Evolutionary conservation across 2,113 vertebrate genomes (phyloP), one percentile per base, ranked within the genome.

Genomic region (Phalacrocorax aristotelis): DNA sequence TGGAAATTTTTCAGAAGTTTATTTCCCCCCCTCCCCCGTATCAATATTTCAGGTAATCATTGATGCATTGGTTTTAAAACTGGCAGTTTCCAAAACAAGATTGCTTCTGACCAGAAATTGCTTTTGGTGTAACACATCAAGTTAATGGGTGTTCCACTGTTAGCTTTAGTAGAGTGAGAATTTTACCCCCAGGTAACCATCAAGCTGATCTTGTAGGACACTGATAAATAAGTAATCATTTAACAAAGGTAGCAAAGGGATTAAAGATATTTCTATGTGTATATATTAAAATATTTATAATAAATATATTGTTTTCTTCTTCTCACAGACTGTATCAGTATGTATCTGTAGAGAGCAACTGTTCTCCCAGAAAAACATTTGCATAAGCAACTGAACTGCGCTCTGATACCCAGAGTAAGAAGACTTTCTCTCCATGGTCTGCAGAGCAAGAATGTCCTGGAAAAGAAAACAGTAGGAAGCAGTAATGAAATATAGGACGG

Each of bases 371-470:
- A 52, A 87, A 79, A 69, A 40, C 4, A 58, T 46, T 75, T 72
- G 52, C 3, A 0, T 55, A 46, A 76, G 34, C 51, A 26, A 5
- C 46, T 23, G 42, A 74, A 30, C 77, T 70, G 82, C 2, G 4
- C 26, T 30, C 26, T 40, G 40, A 42, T 54, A 79, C 42, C 36
- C 27, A 54, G 46, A 69, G 11, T 34, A 65, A 78, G 85, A 76
- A 52, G 40, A 23, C 52, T 75, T 60, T 55, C 58, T 88, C 34
- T 48, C 26, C 44, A 7, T 1, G 3, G 32, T 61, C 89, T 60
- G 36, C 27, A 61, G 34, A 84, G 74, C 92, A 97, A 93, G 87
- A 78, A 98, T 96, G 90, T 86, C 92, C 79, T 74, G 81, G 77
- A 46, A 84, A 83, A 83, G 93, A 95, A 90, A 91, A 49, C 51